A percentile compares a stretch with the other conserved stretches of the same genome.
These are phyloP conservation scores for Allobates femoralis DNA, from an alignment of 2,797 vertebrate species.

Conservation along the genomic window DNA sequence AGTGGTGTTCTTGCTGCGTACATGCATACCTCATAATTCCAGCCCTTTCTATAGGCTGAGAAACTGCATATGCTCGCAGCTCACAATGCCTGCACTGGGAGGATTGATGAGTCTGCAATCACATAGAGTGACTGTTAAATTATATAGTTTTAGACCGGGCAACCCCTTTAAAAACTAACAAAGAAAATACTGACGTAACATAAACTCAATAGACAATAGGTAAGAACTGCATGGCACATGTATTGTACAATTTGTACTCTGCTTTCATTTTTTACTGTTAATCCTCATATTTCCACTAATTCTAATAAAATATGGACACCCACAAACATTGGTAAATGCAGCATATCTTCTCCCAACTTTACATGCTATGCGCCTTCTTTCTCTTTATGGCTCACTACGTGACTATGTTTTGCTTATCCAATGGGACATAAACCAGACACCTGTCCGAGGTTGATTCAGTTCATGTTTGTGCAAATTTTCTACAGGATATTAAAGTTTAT, in stretches of 20 bases:
- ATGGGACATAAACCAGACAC: conserved; percentile 21
- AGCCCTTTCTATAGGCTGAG: no score
- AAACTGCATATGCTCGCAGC: no score
- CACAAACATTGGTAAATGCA: neutral
- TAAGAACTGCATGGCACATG: no score
- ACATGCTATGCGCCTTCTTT: neutral
- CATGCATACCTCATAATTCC: no score
- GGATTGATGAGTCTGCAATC: no score
- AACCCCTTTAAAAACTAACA: neutral
- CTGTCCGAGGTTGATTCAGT: neutral
- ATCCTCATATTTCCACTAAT: neutral
- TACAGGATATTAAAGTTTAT: conserved; percentile 28
- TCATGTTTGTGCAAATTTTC: conserved; percentile 6
- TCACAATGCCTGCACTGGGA: no score
- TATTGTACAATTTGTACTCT: neutral
- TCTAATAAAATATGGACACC: neutral
- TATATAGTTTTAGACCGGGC: no score
- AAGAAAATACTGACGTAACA: neutral
- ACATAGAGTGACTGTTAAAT: no score
- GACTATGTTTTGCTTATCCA: neutral
- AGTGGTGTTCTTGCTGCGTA: no score
- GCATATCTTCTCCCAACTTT: neutral
- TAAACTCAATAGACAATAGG: no score
- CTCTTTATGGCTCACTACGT: neutral
- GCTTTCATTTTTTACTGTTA: neutral